Evolutionary conservation across 2,888 invertebrate genomes (phyloP).

Genomic region (Marasmarcha lunaedactyla): DNA sequence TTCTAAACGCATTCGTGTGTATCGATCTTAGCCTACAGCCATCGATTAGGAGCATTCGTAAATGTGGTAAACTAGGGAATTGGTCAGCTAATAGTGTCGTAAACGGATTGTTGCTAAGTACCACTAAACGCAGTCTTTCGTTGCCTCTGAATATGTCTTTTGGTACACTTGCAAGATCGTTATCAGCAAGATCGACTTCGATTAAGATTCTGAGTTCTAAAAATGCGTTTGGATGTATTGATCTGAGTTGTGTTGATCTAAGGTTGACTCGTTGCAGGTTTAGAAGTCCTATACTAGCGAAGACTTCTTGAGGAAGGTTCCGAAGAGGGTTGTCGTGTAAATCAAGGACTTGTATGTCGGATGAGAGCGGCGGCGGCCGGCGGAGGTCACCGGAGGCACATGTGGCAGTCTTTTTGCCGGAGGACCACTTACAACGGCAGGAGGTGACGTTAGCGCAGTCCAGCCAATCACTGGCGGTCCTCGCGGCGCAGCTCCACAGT

Average conservation of each 20-base stretch:
- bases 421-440: constrained; percentile 93
- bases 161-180: constrained; percentile 79
- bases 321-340: constrained; percentile 84
- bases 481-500: constrained; percentile 60
- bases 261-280: constrained; percentile 88
- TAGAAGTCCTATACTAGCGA: constrained; percentile 81
- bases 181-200: constrained; percentile 89
- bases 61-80: constrained; percentile 84
- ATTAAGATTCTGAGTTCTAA: constrained; percentile 85
- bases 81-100: constrained; percentile 79
- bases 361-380: constrained; percentile 75
- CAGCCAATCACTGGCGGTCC: constrained; percentile 80
- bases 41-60: constrained; percentile 84
- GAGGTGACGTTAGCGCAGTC: constrained; percentile 86
- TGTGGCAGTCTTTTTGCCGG: constrained; percentile 89
- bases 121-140: constrained; percentile 81
- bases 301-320: constrained; percentile 81
- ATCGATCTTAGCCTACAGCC: constrained; percentile 82
- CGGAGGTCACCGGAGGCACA: constrained; percentile 86
- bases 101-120: constrained; percentile 86
- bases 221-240: constrained; percentile 87
- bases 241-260: constrained; percentile 79
- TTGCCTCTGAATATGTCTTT: constrained; percentile 87
- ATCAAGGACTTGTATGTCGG: constrained; percentile 78
- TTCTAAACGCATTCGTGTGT: constrained; percentile 81